Evolutionary conservation across 2,888 invertebrate genomes (phyloP).

Genomic region (Charanyca ferruginea): DNA sequence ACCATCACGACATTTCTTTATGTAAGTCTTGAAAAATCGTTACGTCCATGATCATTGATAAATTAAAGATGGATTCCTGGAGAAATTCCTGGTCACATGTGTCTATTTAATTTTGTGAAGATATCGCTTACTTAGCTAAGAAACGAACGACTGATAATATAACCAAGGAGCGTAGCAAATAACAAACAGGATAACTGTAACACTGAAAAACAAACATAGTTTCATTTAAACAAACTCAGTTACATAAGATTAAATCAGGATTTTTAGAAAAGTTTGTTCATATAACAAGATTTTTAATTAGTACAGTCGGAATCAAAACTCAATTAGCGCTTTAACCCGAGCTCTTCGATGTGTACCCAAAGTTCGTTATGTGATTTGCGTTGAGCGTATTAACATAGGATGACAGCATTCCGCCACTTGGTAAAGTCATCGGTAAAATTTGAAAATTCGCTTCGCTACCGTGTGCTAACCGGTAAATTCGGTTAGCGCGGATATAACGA

Average conservation of each 20-base stretch:
- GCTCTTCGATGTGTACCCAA: conserved; percentile 46
- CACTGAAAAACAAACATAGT: conserved; percentile 23
- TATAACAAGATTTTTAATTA: conserved; percentile 69
- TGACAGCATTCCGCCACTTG: background rate
- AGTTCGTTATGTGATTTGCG: conserved; percentile 55
- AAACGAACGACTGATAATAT: background rate
- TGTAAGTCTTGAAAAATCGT: too few species aligned
- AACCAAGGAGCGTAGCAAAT: conserved; percentile 11
- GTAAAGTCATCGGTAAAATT: conserved; percentile 28
- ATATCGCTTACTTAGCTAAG: too few species aligned
- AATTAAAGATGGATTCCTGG: too few species aligned
- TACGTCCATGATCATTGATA: too few species aligned
- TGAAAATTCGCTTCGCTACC: background rate
- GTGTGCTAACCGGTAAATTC: conserved; percentile 19
- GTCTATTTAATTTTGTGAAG: too few species aligned
- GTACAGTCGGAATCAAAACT: conserved; percentile 68
- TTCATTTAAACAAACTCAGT: conserved; percentile 35
- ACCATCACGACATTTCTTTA: too few species aligned
- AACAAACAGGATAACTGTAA: conserved; percentile 35
- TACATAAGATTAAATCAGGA: conserved; percentile 30
- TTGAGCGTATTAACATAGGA: conserved; percentile 31
- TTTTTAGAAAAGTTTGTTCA: conserved; percentile 56
- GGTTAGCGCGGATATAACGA: conserved; percentile 17
- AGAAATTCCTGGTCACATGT: too few species aligned
- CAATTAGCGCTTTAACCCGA: conserved; percentile 69